Evolutionary conservation across 2,113 vertebrate genomes (phyloP), one percentile per base, ranked within the genome.

Genomic region (Pungitius pungitius): DNA sequence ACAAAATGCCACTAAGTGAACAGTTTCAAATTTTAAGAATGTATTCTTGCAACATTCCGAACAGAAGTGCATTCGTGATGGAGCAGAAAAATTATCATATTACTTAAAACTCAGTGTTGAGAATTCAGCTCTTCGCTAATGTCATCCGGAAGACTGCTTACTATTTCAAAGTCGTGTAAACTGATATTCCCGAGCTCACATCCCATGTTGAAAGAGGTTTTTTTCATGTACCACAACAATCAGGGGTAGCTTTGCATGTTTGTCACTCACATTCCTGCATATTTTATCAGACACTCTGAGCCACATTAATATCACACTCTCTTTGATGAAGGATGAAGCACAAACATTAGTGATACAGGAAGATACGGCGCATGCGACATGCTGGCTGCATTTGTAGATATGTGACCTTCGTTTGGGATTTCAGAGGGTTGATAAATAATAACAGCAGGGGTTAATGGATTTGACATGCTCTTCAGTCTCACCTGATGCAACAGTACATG

Each of bases 401-500:
- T 80, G 86, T 79, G 81, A 87, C 86, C 83, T 86, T 90, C 85
- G 63, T 87, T 88, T 85, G 83, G 64, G 68, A 71, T 87, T 87
- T 88, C 64, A 72, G 69, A 78, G 66, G 80, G 55, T 57, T 83
- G 78, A 73, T 87, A 84, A 90, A 85, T 90, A 89, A 83, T 85
- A 86, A 88, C 77, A 79, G 33, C 67, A 78, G 81, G 75, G 80
- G 76, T 87, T 90, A 87, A 87, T 86, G 86, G 84, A 83, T 90
- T 90, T 86, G 74, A 82, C 81, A 77, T 85, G 84, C 76, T 84
- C 68, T 35, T 86, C 80, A 82, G 84, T 81, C 73, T 80, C 85
- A 90, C 88, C 73, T 86, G 87, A 85, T 84, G 79, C 82, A 90
- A 88, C 77, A 89, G 75, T 87, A 85, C 82, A 85, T 85, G 84